phyloP scores from a whole-genome alignment of 2,888 invertebrate species.

The Cephus rjabovi region DNA sequence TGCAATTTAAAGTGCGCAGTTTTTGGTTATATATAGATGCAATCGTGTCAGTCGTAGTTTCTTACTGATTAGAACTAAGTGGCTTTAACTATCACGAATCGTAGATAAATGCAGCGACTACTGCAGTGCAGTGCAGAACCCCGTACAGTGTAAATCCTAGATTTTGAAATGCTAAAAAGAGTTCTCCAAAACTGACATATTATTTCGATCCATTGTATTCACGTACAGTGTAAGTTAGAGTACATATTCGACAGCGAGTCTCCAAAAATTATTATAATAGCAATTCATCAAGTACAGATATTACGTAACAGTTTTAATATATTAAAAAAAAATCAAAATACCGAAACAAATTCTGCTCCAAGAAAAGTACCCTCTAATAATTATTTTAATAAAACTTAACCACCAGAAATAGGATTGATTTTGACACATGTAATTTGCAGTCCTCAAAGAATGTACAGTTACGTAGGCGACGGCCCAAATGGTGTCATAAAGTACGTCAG shows the following conservation, averaged over 20 bases:
- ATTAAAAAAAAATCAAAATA: neutral
- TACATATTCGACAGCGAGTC: neutral
- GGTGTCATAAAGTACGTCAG: constrained; percentile 43
- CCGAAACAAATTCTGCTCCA: neutral
- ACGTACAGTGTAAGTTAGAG: neutral
- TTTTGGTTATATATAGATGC: neutral
- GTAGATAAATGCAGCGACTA: neutral
- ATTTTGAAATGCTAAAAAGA: neutral
- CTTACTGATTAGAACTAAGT: neutral
- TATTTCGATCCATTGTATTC: neutral
- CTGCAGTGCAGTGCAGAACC: neutral
- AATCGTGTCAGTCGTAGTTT: neutral
- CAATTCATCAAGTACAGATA: neutral
- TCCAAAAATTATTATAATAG: neutral
- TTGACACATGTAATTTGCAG: neutral
- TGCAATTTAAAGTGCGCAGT: neutral
- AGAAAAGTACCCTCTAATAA: neutral
- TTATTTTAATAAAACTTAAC: neutral
- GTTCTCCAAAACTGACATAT: neutral
- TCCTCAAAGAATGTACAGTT: neutral
- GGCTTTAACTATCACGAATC: neutral
- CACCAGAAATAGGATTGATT: neutral
- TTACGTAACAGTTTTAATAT: neutral
- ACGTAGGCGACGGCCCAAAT: constrained; percentile 23
- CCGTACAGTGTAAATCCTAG: neutral